These are phyloP conservation scores for Macrostomum lignano DNA, from an alignment of 1,140 invertebrate species.

Conservation along the genomic window DNA sequence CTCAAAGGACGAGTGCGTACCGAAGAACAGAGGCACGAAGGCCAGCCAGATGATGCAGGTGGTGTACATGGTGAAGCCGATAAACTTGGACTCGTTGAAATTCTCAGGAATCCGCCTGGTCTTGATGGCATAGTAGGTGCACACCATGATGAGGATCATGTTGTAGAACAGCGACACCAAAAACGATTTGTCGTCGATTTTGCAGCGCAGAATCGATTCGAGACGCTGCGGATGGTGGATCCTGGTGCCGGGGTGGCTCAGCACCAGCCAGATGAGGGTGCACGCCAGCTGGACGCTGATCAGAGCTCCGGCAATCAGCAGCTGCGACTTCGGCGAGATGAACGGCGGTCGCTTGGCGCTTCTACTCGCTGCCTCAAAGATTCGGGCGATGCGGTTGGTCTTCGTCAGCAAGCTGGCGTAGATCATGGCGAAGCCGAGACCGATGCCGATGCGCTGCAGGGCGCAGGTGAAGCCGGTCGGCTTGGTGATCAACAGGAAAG, in stretches of 20 bases:
- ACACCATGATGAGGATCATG: slow-evolving; percentile 41
- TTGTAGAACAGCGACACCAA: slow-evolving; percentile 44
- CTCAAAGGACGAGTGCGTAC: too few species aligned
- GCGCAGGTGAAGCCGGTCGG: slow-evolving; percentile 24
- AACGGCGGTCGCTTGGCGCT: slow-evolving; percentile 9
- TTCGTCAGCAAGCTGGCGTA: slow-evolving; percentile 65
- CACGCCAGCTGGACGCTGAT: slow-evolving; percentile 14
- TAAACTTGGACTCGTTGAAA: too few species aligned
- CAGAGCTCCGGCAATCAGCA: slow-evolving; percentile 8
- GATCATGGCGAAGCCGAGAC: slow-evolving; percentile 62
- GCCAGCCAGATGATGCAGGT: slow-evolving; percentile 44
- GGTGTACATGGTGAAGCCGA: too few species aligned
- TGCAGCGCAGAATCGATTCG: slow-evolving; percentile 36
- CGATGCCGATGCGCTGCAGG: slow-evolving; percentile 35
- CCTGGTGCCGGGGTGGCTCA: slow-evolving; percentile 36
- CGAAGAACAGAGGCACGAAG: too few species aligned
- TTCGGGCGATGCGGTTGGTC: slow-evolving; percentile 56
- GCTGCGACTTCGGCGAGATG: slow-evolving; percentile 10
- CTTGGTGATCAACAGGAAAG: slow-evolving; percentile 47
- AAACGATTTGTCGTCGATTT: slow-evolving; percentile 39
- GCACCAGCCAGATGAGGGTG: slow-evolving; percentile 33
- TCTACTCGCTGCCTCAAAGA: slow-evolving; percentile 45
- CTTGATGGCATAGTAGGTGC: slow-evolving; percentile 44
- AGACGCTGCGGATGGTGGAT: slow-evolving; percentile 32
- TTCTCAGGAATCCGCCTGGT: slow-evolving; percentile 65